Evolutionary conservation across 1,140 invertebrate genomes (phyloP), one percentile per base, ranked within the genome.

Genomic region (Brachionus koreanus): DNA sequence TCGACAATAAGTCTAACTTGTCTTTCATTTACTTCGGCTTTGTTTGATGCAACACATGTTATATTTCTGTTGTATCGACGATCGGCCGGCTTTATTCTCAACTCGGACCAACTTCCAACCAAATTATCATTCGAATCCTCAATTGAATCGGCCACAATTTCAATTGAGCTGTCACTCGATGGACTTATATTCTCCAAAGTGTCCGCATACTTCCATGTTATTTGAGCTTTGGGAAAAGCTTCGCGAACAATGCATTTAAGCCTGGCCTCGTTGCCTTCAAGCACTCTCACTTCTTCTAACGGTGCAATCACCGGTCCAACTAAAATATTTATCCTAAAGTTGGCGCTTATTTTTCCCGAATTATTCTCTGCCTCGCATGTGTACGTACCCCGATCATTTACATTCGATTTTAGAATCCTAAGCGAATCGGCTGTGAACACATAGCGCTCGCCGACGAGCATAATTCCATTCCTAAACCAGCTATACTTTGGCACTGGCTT

Each of bases 201-300:
- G 25, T 79, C 76, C 10, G 76, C 76, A 37, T 61, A 79, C 25
- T 79, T 79, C 76, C 76, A 79, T 29, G 33, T 79, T 6, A 79
- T 79, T 29, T 16, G 0, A n/a, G 76, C 76, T 19, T 79, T 79
- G 19, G 76, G 76, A 61, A 79, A 79, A 5, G 76, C 76, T 79
- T 79, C 76, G 0, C 10, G n/a, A 10, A 79, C 76, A 16, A 79
- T 12, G 43, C 76, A 79, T 61, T 61, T 79, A 3, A 79, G 6
- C 2, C 39, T 37, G 19, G 49, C 49, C 3, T 65, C 35, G 7
- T 43, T 35, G 49, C 76, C 76, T 42, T 79, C 76, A 12, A 61
- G 5, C 7, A 79, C 76, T 23, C 25, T 23, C 9, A 63, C 76
- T 4, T 35, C 3, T 25, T 79, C 76, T 7, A 79, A 35, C 2